Conservation (phyloP, 1,140 invertebrate species). For the Papilio aristodemus region DNA sequence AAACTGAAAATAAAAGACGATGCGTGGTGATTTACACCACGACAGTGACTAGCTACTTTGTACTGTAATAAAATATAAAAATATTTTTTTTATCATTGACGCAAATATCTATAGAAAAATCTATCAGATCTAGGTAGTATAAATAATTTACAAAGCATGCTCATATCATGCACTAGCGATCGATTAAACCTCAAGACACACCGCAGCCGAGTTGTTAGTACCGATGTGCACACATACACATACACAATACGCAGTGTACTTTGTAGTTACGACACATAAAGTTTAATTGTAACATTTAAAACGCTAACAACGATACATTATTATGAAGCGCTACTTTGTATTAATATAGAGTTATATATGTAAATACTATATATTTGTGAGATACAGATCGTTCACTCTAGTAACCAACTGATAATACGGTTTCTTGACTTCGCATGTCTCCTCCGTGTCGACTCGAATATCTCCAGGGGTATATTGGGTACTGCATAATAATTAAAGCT, state of each 20-base stretch:
- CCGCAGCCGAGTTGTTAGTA: constrained; percentile 34
- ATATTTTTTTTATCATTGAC: constrained; percentile 28
- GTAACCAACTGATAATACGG: constrained; percentile 81
- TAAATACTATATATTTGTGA: constrained; percentile 37
- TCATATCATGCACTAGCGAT: constrained; percentile 65
- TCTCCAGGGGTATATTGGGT: constrained; percentile 81
- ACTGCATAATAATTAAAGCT: constrained; percentile 79
- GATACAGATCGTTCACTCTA: constrained; percentile 71
- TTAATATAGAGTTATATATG: constrained; percentile 65
- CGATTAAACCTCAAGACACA: constrained; percentile 11
- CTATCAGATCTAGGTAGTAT: constrained; percentile 40
- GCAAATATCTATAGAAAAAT: constrained; percentile 24
- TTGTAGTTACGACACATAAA: constrained; percentile 35
- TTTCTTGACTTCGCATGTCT: constrained; percentile 80
- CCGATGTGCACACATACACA: constrained; percentile 48
- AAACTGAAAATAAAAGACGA: constrained; percentile 27
- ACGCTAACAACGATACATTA: constrained; percentile 45
- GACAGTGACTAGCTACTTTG: constrained; percentile 75
- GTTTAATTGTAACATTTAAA: constrained; percentile 43
- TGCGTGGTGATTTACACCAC: constrained; percentile 37
- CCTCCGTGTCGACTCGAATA: constrained; percentile 79
- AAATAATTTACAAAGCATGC: constrained; percentile 66
- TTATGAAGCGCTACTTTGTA: constrained; percentile 62
- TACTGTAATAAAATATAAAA: constrained; percentile 54
- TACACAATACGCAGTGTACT: constrained; percentile 47